Evolutionary conservation across 1,140 invertebrate genomes (phyloP).

Genomic region (Drosophila watanabei): DNA sequence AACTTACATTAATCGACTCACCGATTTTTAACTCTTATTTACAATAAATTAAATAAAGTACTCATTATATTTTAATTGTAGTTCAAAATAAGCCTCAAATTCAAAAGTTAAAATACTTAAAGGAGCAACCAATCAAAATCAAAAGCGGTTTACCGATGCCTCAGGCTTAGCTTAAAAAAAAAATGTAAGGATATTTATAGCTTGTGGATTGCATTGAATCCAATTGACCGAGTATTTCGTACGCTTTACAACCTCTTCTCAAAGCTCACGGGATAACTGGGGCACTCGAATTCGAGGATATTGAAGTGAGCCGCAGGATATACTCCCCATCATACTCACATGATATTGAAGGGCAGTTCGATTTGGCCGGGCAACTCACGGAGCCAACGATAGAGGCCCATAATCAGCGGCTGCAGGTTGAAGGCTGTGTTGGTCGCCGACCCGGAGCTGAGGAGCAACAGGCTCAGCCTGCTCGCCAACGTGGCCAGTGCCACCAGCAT

Average conservation of each 20-base stretch:
- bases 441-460: conserved; percentile 62
- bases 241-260: neutral
- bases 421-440: conserved; percentile 55
- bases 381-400: conserved; percentile 58
- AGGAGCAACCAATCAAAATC: neutral
- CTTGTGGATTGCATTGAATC: neutral
- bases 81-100: neutral
- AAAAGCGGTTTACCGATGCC: neutral
- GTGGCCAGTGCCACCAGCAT: conserved; percentile 50
- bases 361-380: conserved; percentile 36
- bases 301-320: conserved; percentile 2
- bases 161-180: neutral
- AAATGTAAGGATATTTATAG: neutral
- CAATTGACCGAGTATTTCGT: neutral
- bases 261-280: conserved; percentile 1
- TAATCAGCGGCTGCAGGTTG: conserved; percentile 61
- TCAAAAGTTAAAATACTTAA: neutral
- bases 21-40: neutral
- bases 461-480: conserved; percentile 46
- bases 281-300: neutral
- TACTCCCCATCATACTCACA: conserved; percentile 50
- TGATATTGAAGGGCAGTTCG: conserved; percentile 67
- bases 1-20: neutral
- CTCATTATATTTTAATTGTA: neutral
- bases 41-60: neutral